These are phyloP conservation scores for Mesitornis unicolor DNA, from an alignment of 2,113 vertebrate genomes.

Conservation along the genomic window DNA sequence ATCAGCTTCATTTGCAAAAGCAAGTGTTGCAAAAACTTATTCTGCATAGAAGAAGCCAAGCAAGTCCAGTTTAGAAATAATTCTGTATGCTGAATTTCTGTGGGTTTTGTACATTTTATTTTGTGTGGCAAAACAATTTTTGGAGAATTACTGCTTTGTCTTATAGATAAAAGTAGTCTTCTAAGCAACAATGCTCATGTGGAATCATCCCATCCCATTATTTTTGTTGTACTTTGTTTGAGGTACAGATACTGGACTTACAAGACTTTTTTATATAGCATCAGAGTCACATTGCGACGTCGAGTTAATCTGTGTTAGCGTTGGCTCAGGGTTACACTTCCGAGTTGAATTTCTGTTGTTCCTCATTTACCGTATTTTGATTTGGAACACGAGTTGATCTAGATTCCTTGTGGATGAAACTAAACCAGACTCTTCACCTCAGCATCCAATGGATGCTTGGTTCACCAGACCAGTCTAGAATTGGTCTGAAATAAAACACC, in stretches of 20 bases:
- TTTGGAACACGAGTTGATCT: background rate
- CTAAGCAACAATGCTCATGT: background rate
- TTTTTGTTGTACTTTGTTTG: background rate
- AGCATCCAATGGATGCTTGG: background rate
- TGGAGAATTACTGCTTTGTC: background rate
- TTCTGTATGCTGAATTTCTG: background rate
- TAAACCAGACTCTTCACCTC: background rate
- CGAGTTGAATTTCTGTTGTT: background rate
- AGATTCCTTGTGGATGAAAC: background rate
- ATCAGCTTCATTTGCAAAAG: background rate
- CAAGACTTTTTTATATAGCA: background rate
- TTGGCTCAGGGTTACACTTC: background rate
- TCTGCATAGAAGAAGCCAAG: background rate
- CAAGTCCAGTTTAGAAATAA: background rate
- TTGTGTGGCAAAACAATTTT: background rate
- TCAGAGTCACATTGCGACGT: background rate
- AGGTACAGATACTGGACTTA: background rate
- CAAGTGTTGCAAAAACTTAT: background rate
- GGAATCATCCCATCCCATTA: background rate
- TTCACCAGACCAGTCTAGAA: background rate
- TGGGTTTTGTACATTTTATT: background rate
- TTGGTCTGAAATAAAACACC: background rate
- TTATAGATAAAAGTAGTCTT: background rate
- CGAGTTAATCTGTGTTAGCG: rapidly evolving
- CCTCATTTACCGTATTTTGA: rapidly evolving